A percentile compares a stretch with the other conserved stretches of the same genome.
These are phyloP conservation scores for Cepphus grylle DNA, from an alignment of 2,113 vertebrate genomes.

Conservation along the genomic window DNA sequence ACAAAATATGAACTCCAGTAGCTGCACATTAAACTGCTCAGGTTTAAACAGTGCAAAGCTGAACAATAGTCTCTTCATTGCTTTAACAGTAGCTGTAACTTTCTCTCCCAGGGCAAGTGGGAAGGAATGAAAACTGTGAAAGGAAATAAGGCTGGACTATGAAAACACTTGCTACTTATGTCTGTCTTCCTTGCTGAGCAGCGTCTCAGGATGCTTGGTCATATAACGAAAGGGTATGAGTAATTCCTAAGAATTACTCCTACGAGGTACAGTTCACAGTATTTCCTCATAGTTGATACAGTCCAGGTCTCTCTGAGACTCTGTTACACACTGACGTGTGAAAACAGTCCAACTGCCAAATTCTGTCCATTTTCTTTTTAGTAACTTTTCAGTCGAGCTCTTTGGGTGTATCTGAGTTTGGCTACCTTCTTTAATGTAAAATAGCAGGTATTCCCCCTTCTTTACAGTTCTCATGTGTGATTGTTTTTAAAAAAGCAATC, in stretches of 20 bases:
- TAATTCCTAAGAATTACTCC: neutral
- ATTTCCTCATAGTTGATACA: neutral
- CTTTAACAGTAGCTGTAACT: slow-evolving; percentile 38
- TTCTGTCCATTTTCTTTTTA: neutral
- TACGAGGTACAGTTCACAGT: neutral
- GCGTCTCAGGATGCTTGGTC: neutral
- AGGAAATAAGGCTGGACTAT: neutral
- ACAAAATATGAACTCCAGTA: slow-evolving; percentile 24
- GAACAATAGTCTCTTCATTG: slow-evolving; percentile 40
- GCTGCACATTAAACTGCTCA: slow-evolving; percentile 20
- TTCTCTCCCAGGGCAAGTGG: slow-evolving; percentile 32
- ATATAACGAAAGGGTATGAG: neutral
- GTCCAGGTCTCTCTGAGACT: neutral
- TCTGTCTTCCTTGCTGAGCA: neutral
- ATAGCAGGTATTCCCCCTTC: neutral
- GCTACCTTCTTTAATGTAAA: neutral
- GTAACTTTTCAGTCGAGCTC: neutral
- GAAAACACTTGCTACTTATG: neutral
- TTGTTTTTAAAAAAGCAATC: neutral
- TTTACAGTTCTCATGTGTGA: neutral
- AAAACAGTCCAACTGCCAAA: neutral
- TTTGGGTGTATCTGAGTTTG: neutral
- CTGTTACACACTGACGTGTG: neutral
- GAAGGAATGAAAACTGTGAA: slow-evolving; percentile 13
- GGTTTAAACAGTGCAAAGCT: neutral